Percentiles rank a stretch among this genome's conserved stretches.
Evolutionary conservation across 2,113 vertebrate genomes (phyloP).

Genomic region (Martes martes): DNA sequence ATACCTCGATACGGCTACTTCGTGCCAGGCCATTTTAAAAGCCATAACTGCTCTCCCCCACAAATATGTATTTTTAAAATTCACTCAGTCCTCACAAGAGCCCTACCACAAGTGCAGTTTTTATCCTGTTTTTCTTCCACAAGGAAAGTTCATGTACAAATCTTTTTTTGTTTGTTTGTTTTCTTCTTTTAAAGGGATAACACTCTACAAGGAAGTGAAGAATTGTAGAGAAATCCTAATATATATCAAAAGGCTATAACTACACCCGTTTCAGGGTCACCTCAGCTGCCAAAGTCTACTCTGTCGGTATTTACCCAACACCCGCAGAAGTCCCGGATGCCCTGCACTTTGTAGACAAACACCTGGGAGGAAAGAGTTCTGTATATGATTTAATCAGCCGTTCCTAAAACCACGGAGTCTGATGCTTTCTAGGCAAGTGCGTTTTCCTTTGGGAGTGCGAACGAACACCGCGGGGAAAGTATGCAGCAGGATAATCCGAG

Average conservation of each 20-base stretch:
- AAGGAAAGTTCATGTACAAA: not conserved
- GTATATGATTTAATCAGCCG: slow-evolving; percentile 60
- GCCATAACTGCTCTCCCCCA: too few relatives aligned
- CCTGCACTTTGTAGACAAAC: not conserved
- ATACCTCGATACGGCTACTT: not conserved
- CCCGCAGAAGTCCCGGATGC: not conserved
- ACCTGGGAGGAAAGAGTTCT: not conserved
- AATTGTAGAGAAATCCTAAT: not conserved
- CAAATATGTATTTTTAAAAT: not conserved
- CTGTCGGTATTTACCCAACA: not conserved
- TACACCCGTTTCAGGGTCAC: not conserved
- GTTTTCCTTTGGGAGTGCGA: slow-evolving; percentile 69
- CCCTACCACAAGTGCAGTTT: not conserved
- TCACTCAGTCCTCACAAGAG: not conserved
- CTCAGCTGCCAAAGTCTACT: not conserved
- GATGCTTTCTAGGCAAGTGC: slow-evolving; percentile 63
- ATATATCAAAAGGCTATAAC: not conserved
- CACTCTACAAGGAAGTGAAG: not conserved
- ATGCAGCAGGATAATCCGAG: slow-evolving; percentile 62
- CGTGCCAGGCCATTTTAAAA: not conserved
- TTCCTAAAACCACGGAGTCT: slow-evolving; percentile 66
- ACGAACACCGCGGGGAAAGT: slow-evolving; percentile 37
- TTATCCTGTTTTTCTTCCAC: not conserved
- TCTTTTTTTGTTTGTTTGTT: not conserved
- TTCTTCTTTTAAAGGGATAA: not conserved